Evolutionary conservation across 2,888 invertebrate species (phyloP).

Genomic region (Amphipyra berbera): DNA sequence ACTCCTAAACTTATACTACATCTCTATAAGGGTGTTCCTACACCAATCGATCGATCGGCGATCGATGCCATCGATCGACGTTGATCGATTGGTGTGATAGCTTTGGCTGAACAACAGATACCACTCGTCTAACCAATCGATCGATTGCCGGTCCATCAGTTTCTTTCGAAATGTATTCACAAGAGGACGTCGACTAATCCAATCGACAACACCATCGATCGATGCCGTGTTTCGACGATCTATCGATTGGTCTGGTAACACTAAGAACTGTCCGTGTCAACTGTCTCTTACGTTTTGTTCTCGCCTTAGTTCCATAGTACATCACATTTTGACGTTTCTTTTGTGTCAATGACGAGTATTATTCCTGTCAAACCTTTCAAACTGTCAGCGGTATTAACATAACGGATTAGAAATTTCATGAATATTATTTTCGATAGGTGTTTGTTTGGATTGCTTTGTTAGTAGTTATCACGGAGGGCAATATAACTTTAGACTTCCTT

Average conservation of each 20-base stretch:
- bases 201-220: no score
- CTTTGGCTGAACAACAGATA: no score
- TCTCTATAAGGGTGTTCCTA: no score
- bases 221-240: no score
- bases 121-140: no score
- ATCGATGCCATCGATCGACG: no score
- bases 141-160: no score
- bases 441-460: slow-evolving; percentile 30
- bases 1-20: slow-evolving; percentile 9
- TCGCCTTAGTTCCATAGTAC: slow-evolving; percentile 18
- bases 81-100: no score
- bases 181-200: no score
- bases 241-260: no score
- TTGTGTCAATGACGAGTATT: slow-evolving; percentile 11
- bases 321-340: slow-evolving; percentile 25
- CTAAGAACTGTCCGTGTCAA: slow-evolving; percentile 16
- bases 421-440: not conserved
- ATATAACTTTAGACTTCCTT: slow-evolving; percentile 46
- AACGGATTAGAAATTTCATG: slow-evolving; percentile 14
- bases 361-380: not conserved
- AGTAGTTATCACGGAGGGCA: slow-evolving; percentile 27
- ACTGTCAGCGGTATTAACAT: slow-evolving; percentile 10
- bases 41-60: no score
- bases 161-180: no score
- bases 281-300: slow-evolving; percentile 13